Percentiles rank a stretch among this genome's conserved stretches.
phyloP scores from a whole-genome alignment of 2,113 vertebrate species.

The Vidua chalybeata region DNA sequence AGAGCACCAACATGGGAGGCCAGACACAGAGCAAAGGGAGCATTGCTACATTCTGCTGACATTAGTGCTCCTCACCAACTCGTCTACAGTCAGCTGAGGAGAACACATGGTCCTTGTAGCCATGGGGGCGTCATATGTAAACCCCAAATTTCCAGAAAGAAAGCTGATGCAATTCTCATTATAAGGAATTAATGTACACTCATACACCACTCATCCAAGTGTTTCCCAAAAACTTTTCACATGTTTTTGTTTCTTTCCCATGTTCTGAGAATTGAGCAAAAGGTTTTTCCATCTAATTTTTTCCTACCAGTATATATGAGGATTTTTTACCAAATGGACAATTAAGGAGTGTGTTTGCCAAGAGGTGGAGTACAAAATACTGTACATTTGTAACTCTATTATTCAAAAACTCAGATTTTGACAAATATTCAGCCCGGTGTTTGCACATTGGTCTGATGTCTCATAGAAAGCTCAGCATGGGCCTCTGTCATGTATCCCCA shows the following conservation, averaged over 20 bases:
- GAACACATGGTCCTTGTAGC: not conserved
- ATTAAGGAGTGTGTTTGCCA: not conserved
- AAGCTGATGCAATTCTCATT: not conserved
- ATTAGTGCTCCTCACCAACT: not conserved
- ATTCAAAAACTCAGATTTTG: not conserved
- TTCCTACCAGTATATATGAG: not conserved
- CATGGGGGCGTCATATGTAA: not conserved
- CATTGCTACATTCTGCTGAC: not conserved
- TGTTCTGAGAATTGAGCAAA: not conserved
- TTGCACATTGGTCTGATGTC: not conserved
- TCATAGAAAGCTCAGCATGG: not conserved
- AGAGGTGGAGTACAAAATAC: not conserved
- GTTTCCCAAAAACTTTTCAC: not conserved
- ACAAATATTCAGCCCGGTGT: not conserved
- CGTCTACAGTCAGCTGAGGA: not conserved
- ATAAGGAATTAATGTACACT: not conserved
- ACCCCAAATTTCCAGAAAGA: not conserved
- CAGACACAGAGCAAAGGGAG: not conserved
- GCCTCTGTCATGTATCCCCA: not conserved
- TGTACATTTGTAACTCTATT: not conserved
- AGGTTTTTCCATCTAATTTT: not conserved
- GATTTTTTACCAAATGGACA: not conserved
- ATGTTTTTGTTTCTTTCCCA: not conserved
- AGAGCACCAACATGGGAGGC: not conserved
- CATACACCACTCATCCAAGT: not conserved